phyloP scores from a whole-genome alignment of 2,113 vertebrate genomes.

The Cinclus mexicanus region DNA sequence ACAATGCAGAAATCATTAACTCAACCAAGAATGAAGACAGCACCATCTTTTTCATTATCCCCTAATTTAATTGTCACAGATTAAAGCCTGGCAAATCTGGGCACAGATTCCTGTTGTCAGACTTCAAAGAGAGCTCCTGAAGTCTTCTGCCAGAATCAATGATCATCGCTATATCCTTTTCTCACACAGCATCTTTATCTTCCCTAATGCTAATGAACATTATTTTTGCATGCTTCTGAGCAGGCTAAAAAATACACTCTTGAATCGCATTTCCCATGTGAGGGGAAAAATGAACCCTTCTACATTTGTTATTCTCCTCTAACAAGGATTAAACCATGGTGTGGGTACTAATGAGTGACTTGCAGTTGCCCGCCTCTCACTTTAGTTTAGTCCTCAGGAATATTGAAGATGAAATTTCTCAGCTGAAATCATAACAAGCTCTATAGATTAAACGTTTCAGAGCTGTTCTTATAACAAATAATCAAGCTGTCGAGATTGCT shows the following conservation, averaged over 20 bases:
- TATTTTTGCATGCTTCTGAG: slow-evolving; percentile 52
- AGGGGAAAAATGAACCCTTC: slow-evolving; percentile 10
- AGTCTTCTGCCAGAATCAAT: slow-evolving; percentile 62
- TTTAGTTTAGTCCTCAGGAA: slow-evolving; percentile 34
- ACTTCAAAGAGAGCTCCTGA: slow-evolving; percentile 64
- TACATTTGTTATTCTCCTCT: slow-evolving; percentile 53
- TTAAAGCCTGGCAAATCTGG: slow-evolving; percentile 55
- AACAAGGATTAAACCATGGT: slow-evolving; percentile 15
- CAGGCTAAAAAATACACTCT: background rate
- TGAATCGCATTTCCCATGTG: slow-evolving; percentile 11
- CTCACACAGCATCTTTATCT: slow-evolving; percentile 39
- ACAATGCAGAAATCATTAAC: background rate
- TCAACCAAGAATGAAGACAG: slow-evolving; percentile 14
- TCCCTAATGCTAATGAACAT: slow-evolving; percentile 9
- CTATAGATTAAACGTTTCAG: slow-evolving; percentile 40
- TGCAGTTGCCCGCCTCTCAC: slow-evolving; percentile 16
- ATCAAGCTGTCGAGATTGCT: slow-evolving; percentile 40
- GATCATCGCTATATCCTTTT: slow-evolving; percentile 23
- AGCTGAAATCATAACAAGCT: background rate
- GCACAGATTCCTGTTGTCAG: slow-evolving; percentile 55
- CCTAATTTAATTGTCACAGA: slow-evolving; percentile 59
- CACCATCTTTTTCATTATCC: slow-evolving; percentile 27
- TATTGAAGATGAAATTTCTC: slow-evolving; percentile 32
- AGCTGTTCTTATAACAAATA: slow-evolving; percentile 40
- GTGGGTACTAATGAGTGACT: slow-evolving; percentile 49